phyloP scores from a whole-genome alignment of 2,797 vertebrate species.

The Esox lucius region DNA sequence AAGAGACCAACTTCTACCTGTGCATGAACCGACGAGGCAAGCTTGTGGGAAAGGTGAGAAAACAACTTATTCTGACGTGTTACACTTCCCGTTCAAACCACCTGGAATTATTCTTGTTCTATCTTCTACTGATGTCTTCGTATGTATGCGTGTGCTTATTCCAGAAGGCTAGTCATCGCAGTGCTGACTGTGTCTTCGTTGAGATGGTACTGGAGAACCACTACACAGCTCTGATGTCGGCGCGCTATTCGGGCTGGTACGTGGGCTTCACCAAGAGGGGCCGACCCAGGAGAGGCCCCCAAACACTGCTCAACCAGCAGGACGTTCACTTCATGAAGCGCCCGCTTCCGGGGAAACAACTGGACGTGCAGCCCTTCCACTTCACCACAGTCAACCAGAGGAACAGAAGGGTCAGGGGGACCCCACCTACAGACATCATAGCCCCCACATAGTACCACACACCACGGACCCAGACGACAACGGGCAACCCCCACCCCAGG shows the following conservation, averaged over 20 bases:
- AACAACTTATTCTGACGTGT: background rate
- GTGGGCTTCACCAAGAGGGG: conserved; percentile 89
- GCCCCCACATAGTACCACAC: background rate
- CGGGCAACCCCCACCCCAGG: background rate
- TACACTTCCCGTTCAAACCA: background rate
- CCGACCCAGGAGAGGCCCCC: conserved; percentile 81
- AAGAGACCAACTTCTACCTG: conserved; percentile 87
- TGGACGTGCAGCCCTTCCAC: conserved; percentile 81
- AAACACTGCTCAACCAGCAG: conserved; percentile 85
- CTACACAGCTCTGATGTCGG: conserved; percentile 87
- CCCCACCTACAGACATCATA: conserved; percentile 64
- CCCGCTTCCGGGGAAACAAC: conserved; percentile 79
- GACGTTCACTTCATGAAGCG: conserved; percentile 91
- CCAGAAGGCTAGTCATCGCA: conserved; percentile 78
- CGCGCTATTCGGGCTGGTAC: conserved; percentile 84
- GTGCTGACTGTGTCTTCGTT: conserved; percentile 85
- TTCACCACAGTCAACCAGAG: conserved; percentile 87
- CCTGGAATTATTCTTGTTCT: background rate
- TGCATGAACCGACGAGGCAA: conserved; percentile 89
- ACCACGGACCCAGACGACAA: background rate
- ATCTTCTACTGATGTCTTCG: background rate
- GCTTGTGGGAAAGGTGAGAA: conserved; percentile 85
- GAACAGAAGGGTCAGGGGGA: conserved; percentile 80
- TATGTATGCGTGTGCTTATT: conserved; percentile 4
- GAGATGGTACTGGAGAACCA: conserved; percentile 88